phyloP scores from a whole-genome alignment of 2,888 invertebrate genomes.

The Micoletzkya japonica region DNA sequence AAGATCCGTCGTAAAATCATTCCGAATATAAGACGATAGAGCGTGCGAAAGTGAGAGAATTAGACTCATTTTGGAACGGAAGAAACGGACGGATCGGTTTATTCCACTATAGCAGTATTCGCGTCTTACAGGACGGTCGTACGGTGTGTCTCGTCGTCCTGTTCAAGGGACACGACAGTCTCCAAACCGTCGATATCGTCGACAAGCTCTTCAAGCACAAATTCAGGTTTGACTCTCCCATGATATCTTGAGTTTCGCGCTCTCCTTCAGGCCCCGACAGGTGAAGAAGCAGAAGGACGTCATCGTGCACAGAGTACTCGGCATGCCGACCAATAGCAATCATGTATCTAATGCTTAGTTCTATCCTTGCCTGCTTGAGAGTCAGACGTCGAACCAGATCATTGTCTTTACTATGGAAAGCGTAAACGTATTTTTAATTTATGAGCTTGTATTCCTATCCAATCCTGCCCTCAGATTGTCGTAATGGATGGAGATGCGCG shows the following conservation, averaged over 20 bases:
- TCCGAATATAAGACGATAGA: too few relatives aligned
- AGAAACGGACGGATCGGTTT: too few relatives aligned
- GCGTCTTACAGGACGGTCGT: slow-evolving; percentile 31
- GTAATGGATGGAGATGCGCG: slow-evolving; percentile 54
- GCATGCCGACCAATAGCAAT: slow-evolving; percentile 44
- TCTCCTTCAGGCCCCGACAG: slow-evolving; percentile 41
- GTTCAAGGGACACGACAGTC: slow-evolving; percentile 50
- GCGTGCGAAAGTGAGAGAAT: too few relatives aligned
- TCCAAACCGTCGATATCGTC: slow-evolving; percentile 46
- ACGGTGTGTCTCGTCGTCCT: slow-evolving; percentile 38
- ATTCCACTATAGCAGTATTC: too few relatives aligned
- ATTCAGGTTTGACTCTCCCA: slow-evolving; percentile 35
- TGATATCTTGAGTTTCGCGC: neutral
- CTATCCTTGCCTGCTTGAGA: neutral
- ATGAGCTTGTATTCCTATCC: neutral
- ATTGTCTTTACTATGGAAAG: neutral
- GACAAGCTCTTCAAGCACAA: slow-evolving; percentile 49
- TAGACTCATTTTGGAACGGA: too few relatives aligned
- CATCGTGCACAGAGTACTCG: slow-evolving; percentile 45
- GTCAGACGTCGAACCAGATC: neutral
- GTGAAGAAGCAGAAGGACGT: slow-evolving; percentile 55
- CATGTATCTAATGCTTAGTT: slow-evolving; percentile 32
- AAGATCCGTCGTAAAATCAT: too few relatives aligned
- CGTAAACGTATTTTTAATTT: neutral
- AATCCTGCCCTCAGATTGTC: slow-evolving; percentile 36